phyloP scores from a whole-genome alignment of 1,140 invertebrate species.

The Calycopis cecrops region DNA sequence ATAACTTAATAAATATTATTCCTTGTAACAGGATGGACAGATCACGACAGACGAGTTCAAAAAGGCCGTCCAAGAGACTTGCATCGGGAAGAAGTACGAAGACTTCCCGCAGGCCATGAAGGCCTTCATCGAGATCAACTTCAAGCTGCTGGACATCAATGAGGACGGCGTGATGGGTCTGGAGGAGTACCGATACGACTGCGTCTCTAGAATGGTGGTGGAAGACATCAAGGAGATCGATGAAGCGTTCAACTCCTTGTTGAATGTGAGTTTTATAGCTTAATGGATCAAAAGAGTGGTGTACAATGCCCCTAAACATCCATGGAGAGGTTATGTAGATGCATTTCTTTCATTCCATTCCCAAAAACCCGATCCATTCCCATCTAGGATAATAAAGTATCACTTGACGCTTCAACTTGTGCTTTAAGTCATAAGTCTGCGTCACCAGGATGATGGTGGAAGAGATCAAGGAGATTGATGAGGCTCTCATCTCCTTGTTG shows the following conservation, averaged over 20 bases:
- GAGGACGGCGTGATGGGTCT: constrained; percentile 85
- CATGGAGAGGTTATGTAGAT: too few species aligned
- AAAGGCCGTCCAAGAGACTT: constrained; percentile 85
- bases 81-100: constrained; percentile 85
- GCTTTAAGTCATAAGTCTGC: constrained; percentile 88
- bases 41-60: constrained; percentile 89
- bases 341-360: too few species aligned
- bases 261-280: constrained; percentile 85
- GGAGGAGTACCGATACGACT: constrained; percentile 89
- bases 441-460: constrained; percentile 85
- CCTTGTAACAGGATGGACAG: constrained; percentile 81
- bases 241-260: constrained; percentile 84
- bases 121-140: constrained; percentile 88
- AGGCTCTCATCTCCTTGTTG: constrained; percentile 84
- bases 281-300: too few species aligned
- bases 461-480: constrained; percentile 83
- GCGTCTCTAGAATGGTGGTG: constrained; percentile 85
- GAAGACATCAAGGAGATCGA: constrained; percentile 84
- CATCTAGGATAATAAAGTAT: too few species aligned
- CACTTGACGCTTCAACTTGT: too few species aligned
- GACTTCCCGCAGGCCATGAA: constrained; percentile 89
- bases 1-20: background rate
- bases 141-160: constrained; percentile 87
- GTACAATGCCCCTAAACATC: too few species aligned
- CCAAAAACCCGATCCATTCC: too few species aligned